A percentile compares a stretch with the other conserved stretches of the same genome.
Evolutionary conservation across 2,797 vertebrate genomes (phyloP).

Genomic region (Stomatorhinus walkeri): DNA sequence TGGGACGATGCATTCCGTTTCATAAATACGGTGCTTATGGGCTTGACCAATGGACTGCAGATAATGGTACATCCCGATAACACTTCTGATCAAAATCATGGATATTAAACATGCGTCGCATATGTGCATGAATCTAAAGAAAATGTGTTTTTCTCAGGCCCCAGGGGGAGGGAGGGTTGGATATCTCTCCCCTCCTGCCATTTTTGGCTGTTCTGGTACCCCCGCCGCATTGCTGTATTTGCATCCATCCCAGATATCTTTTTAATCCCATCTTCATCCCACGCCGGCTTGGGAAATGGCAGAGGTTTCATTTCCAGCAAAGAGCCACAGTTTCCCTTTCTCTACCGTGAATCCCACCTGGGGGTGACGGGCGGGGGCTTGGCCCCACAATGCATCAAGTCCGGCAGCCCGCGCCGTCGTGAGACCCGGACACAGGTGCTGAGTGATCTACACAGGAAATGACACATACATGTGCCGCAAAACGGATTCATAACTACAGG

Average conservation of each 20-base stretch:
- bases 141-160: neutral
- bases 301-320: slow-evolving; percentile 5
- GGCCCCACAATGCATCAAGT: neutral
- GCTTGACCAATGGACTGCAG: neutral
- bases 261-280: slow-evolving; percentile 24
- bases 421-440: neutral
- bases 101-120: neutral
- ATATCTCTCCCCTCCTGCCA: slow-evolving; percentile 25
- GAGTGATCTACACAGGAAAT: neutral
- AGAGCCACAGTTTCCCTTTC: neutral
- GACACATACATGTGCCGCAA: neutral
- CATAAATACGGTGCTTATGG: neutral
- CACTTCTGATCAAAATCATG: neutral
- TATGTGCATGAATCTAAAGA: neutral
- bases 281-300: neutral
- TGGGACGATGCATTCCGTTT: neutral
- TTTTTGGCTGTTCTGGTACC: slow-evolving; percentile 27
- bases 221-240: slow-evolving; percentile 33
- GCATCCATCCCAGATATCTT: slow-evolving; percentile 28
- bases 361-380: slow-evolving; percentile 11
- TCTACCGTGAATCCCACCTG: neutral
- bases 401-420: neutral
- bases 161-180: slow-evolving; percentile 23
- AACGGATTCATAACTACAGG: neutral
- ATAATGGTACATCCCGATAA: neutral